Evolutionary conservation across 2,797 vertebrate genomes (phyloP).

Genomic region (Coilia nasus): DNA sequence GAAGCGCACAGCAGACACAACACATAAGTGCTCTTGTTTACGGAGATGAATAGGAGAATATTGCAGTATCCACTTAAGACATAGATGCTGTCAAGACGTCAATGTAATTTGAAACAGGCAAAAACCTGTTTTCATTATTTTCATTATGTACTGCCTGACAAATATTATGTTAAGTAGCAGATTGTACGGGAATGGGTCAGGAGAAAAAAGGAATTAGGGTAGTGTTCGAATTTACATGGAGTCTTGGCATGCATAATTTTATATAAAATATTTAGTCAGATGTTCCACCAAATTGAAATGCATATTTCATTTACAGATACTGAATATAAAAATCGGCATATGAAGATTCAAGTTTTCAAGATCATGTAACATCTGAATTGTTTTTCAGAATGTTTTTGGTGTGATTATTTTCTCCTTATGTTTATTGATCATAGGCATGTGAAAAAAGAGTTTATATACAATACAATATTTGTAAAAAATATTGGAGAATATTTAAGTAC

Average conservation of each 20-base stretch:
- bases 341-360: no score
- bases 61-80: neutral
- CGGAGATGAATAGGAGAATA: neutral
- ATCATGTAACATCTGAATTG: neutral
- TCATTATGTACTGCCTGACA: neutral
- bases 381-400: neutral
- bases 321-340: no score
- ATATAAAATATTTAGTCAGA: neutral
- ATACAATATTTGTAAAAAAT: neutral
- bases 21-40: neutral
- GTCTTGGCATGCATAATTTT: no score
- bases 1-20: conserved; percentile 48
- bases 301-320: neutral
- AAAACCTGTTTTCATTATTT: neutral
- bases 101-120: neutral
- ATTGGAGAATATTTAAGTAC: neutral
- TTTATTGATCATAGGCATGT: neutral
- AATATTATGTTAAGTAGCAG: neutral
- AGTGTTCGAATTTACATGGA: neutral
- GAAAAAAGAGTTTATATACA: neutral
- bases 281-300: neutral
- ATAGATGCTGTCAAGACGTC: neutral
- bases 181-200: neutral
- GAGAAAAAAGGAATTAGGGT: neutral
- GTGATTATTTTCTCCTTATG: neutral